These are phyloP conservation scores for Autographa gamma DNA, from an alignment of 2,888 invertebrate genomes.

Conservation along the genomic window DNA sequence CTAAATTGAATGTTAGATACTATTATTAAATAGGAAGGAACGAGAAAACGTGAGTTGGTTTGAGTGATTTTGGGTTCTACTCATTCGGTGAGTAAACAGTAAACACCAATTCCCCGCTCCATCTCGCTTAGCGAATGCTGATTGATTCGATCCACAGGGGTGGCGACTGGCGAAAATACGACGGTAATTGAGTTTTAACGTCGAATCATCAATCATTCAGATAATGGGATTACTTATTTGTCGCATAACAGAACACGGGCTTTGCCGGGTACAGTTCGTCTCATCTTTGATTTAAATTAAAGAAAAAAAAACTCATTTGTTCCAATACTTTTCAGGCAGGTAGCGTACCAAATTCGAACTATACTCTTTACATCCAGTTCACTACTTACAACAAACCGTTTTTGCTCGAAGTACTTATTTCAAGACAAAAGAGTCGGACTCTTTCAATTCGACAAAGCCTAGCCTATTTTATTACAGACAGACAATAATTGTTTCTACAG, in stretches of 20 bases:
- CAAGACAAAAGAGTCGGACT: too few species aligned
- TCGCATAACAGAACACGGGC: slow-evolving; percentile 2
- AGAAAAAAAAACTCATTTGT: background rate
- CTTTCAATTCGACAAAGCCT: too few species aligned
- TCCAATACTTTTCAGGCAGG: background rate
- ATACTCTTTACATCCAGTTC: too few species aligned
- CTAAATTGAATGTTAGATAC: too few species aligned
- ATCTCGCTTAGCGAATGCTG: slow-evolving; percentile 24
- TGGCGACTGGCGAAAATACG: slow-evolving; percentile 18
- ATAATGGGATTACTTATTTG: slow-evolving; percentile 22
- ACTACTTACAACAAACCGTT: background rate
- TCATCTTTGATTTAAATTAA: background rate
- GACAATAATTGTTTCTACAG: too few species aligned
- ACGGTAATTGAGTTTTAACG: slow-evolving; percentile 27
- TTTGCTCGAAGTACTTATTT: too few species aligned
- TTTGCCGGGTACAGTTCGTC: background rate
- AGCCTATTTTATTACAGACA: too few species aligned
- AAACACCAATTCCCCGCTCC: slow-evolving; percentile 12
- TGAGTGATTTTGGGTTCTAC: background rate
- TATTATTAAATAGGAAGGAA: background rate
- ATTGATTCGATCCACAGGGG: slow-evolving; percentile 24
- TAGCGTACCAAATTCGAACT: background rate
- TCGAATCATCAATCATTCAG: slow-evolving; percentile 22
- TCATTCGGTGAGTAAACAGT: slow-evolving; percentile 10
- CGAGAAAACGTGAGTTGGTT: background rate